These are phyloP conservation scores for Ricordea florida DNA, from an alignment of 92 coral and sea anemone genomes.

Conservation along the genomic window DNA sequence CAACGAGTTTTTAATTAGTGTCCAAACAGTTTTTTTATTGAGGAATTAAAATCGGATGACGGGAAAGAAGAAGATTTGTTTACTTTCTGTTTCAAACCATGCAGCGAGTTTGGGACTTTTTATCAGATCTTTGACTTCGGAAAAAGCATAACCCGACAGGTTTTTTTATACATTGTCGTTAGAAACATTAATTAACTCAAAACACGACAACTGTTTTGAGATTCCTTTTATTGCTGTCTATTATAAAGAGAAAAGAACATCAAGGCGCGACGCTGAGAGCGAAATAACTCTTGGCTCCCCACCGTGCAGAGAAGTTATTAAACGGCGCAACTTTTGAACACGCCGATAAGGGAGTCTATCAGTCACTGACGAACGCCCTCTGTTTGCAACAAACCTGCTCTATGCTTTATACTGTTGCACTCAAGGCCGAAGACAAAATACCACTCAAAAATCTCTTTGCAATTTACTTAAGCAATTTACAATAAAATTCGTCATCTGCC, in stretches of 20 bases:
- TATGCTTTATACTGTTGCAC: neutral
- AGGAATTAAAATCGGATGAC: too few species aligned
- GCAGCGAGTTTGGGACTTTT: neutral
- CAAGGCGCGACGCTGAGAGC: constrained; percentile 2
- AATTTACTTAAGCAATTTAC: constrained; percentile 1
- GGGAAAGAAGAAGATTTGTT: neutral
- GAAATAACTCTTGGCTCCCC: constrained; percentile 26
- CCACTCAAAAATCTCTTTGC: neutral
- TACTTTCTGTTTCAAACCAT: neutral
- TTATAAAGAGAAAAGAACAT: constrained; percentile 26
- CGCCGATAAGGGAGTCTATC: constrained; percentile 9
- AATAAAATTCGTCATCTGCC: neutral
- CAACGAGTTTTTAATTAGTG: neutral
- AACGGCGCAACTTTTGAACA: constrained; percentile 42
- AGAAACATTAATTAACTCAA: constrained; percentile 39
- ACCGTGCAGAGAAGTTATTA: constrained; percentile 47
- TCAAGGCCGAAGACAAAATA: neutral
- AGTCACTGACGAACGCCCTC: neutral
- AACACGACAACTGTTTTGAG: constrained; percentile 14
- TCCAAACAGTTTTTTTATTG: neutral
- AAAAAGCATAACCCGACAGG: constrained; percentile 12
- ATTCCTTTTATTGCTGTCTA: constrained; percentile 19
- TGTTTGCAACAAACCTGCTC: neutral
- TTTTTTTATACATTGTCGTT: constrained; percentile 5
- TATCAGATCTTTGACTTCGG: neutral